Evolutionary conservation across 2,888 invertebrate species (phyloP).

Genomic region (Augochlorella aurata): DNA sequence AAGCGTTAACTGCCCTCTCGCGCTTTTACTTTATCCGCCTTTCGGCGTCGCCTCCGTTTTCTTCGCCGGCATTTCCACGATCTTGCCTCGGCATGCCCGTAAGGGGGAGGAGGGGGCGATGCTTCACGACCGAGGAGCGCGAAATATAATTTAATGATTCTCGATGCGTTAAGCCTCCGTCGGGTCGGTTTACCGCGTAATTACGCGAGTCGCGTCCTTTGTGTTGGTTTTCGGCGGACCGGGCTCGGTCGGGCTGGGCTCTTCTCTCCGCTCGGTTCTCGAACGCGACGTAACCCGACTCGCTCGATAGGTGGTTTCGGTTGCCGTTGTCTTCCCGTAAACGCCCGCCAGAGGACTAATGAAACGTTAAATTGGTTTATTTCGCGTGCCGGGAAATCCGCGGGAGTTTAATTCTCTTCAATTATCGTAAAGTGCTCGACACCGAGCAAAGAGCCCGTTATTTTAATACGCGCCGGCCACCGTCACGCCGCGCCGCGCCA

Average conservation of each 20-base stretch:
- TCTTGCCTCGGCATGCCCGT: too few relatives aligned
- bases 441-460: slow-evolving; percentile 47
- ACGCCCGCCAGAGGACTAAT: slow-evolving; percentile 55
- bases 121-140: slow-evolving; percentile 56
- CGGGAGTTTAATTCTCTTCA: slow-evolving; percentile 56
- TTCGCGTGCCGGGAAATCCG: slow-evolving; percentile 48
- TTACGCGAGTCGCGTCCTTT: slow-evolving; percentile 16
- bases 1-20: slow-evolving; percentile 63
- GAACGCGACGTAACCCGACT: slow-evolving; percentile 2
- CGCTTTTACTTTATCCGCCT: slow-evolving; percentile 40
- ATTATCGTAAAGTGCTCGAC: slow-evolving; percentile 56
- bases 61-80: not conserved
- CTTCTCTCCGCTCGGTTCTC: not conserved
- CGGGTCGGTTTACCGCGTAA: not conserved
- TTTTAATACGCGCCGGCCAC: slow-evolving; percentile 50
- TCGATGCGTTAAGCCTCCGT: slow-evolving; percentile 44
- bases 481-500: not conserved
- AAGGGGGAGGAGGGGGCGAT: too few relatives aligned
- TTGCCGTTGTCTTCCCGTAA: slow-evolving; percentile 24
- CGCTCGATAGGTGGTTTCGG: slow-evolving; percentile 1
- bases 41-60: not conserved
- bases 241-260: not conserved
- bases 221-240: not conserved
- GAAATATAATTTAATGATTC: slow-evolving; percentile 71
- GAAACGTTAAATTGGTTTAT: slow-evolving; percentile 64